Base-by-base conservation (phyloP, 2,113 vertebrate species). In the Carassius gibelio region DNA sequence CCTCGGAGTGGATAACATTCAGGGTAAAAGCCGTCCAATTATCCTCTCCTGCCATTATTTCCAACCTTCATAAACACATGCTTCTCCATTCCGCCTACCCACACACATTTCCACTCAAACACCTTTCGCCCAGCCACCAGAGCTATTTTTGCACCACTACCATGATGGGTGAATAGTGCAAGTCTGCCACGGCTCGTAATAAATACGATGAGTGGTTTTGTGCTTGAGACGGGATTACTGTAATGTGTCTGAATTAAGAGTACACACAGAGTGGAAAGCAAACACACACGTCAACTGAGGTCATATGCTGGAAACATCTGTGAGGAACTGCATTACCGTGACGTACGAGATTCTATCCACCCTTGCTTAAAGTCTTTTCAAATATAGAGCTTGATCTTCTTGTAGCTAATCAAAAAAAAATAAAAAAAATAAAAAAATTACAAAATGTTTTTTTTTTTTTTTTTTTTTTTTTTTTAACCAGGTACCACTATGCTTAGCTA, bases 11-110 rank as follows among this genome's bases (percentile, higher is more conserved):
- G 87, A 72, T 86, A 81, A 85, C 23, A 14, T 61, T 66, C 79
- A 36, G 83, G 26, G 78, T 84, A 87, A 86, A 84, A 75, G 57
- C 57, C 10, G 38, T 83, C 88, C 85, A 89, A 89, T 89, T 89
- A 89, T 85, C 81, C 78, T 85, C 64, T 83, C 75, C 74, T 81
- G 72, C 68, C 85, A 81, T 87, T 82, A 89, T 87, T 87, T 85
- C 77, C 83, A 85, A 71, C 45, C 74, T 72, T 66, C 85, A 86
- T 87, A 86, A 87, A 89, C 84, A 84, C 76, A 81, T 57, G 74
- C 75, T 81, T 9, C 21, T 62, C 84, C 84, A 55, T 76, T 84
- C 77, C 23, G 19, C 59, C 84, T 81, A 81, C 81, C 69, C 82
- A 81, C 84, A 81, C 76, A 83, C 17, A 52, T 13, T 59, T 81